Base-by-base conservation (phyloP, 2,797 vertebrate genomes). In the Pelodytes ibericus region DNA sequence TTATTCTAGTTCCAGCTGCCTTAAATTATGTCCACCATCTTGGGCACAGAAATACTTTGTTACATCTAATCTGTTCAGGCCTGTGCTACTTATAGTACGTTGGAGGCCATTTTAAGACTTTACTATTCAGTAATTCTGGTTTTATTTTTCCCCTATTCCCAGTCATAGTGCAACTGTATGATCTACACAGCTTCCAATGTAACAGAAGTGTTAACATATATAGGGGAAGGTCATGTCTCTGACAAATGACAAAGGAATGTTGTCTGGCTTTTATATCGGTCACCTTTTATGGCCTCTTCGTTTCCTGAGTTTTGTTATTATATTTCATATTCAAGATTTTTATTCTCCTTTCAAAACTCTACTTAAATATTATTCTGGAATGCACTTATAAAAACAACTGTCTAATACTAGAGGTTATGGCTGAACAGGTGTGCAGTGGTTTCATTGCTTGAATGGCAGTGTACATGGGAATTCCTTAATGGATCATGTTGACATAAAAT, bases 221-320 rank as follows among this genome's bases (percentile, higher is more conserved):
- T 24, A 53, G 7, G 36, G 36, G 2, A 22, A 13, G 8, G 22
- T 24, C 24, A 53, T 53, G n/a, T 53, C n/a, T 53, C 16, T 53
- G 49, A 53, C 80, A 56, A 86, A 84, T 20, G 59, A 72, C 59
- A 53, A 22, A 11, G 73, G 63, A 75, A 61, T 75, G 57, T 49
- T 30, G 53, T 60, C 74, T 75, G 74, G 65, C 18, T 69, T 75
- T 53, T 75, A 51, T 69, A 62, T 69, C 31, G 36, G 44, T 29
- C 57, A 63, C 30, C 53, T 31, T 18, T 24, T 26, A 18, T 68
- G 65, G 22, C 58, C 65, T 16, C 47, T 69, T 29, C 58, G 41
- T 59, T 76, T 76, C 65, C 74, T 70, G n/a, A 53, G 49, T 53
- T 53, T 53, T 53, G 74, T 51, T 70, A 18, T 56, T 39, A 26